Evolutionary conservation across 2,797 vertebrate species (phyloP), one percentile per base, ranked within the genome.

Genomic region (Steatocranus sp.): DNA sequence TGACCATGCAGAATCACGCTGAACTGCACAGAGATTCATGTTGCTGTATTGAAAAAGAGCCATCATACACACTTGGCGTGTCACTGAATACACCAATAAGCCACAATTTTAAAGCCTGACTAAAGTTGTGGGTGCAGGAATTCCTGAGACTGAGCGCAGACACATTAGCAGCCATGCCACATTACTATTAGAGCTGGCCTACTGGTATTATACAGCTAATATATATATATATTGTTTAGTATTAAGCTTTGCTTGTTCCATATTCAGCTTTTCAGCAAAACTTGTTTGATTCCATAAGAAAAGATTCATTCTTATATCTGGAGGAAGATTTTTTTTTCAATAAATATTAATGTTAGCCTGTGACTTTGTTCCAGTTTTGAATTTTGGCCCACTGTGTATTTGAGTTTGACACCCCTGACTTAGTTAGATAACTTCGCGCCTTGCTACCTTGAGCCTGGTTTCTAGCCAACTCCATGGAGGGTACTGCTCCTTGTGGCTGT

Each of bases 31-130:
- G 25, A 53, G 58, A 46, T 3, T 27, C 66, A 8, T 11, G 3
- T 25, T 58, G 54, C 54, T n/a, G 1, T 18, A 18, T 32, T 32
- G 48, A 49, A 8, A 6, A 54, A 27, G 27, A 58, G 5, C 9
- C 30, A n/a, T 58, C 17, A 1, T 11, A 51, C 50, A 12, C 50
- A 23, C 50, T 51, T 12, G 17, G 27, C 9, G 15, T 32, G 15
- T 34, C 30, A 7, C 8, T n/a, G 6, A 34, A 32, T 11, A n/a
- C 25, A 54, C 34, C 58, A 23, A 38, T 20, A 1, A 20, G 7
- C 61, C n/a, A 20, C 32, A 1, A 38, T 3, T 0, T 66, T 15
- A 0, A 43, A 68, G 20, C 14, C 20, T 0, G 20, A 10, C 36
- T 68, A 10, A 23, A 68, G 23, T 1, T 46, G 36, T 41, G 20